Evolutionary conservation across 2,797 vertebrate genomes (phyloP).

Genomic region (Danio jaintianensis): DNA sequence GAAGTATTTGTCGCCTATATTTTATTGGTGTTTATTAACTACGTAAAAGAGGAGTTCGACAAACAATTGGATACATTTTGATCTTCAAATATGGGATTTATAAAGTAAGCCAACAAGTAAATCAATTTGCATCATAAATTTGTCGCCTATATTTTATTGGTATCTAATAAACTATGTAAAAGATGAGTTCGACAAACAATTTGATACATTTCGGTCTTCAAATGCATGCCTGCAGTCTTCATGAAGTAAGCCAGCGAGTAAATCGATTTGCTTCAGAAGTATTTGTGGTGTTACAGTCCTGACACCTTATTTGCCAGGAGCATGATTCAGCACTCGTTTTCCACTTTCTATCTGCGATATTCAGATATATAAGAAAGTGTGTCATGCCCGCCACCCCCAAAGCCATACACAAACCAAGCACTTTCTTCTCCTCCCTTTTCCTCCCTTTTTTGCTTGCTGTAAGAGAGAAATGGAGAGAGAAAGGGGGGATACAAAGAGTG

Average conservation of each 20-base stretch:
- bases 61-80: neutral
- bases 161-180: neutral
- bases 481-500: constrained; percentile 70
- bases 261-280: neutral
- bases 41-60: neutral
- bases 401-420: constrained; percentile 24
- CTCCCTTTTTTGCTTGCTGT: constrained; percentile 26
- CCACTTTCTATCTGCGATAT: neutral
- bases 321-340: neutral
- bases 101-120: neutral
- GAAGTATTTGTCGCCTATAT: neutral
- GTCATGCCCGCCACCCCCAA: constrained; percentile 24
- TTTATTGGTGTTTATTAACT: neutral
- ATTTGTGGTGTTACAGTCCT: neutral
- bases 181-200: neutral
- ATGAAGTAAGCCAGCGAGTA: neutral
- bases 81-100: neutral
- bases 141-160: neutral
- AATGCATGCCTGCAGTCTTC: neutral
- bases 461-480: constrained; percentile 21
- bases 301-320: neutral
- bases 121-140: neutral
- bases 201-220: neutral
- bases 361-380: neutral
- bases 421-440: constrained; percentile 36